Conservation (phyloP, 2,113 vertebrate species). For the Mus pahari region DNA sequence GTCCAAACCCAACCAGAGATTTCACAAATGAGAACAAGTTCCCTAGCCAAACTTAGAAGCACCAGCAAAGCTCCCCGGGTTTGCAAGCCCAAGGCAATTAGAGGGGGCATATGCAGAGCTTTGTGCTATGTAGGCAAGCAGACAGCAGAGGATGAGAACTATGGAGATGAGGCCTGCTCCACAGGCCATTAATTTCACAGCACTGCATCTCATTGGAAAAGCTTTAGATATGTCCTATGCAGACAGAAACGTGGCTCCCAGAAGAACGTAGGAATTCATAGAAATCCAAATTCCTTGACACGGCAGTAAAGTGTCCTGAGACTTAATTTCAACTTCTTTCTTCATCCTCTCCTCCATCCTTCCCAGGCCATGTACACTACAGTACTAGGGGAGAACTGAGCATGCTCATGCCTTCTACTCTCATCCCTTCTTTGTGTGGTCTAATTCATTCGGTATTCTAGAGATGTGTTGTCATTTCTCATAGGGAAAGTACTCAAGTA, state of each 20-base stretch:
- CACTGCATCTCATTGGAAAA: background rate
- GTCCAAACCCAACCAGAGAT: conserved; percentile 22
- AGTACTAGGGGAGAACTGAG: background rate
- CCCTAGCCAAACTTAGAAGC: conserved; percentile 54
- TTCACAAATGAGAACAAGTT: conserved; percentile 56
- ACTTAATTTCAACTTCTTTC: background rate
- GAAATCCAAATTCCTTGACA: background rate
- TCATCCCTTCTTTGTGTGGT: background rate
- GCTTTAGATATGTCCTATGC: background rate
- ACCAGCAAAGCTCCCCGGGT: conserved; percentile 9
- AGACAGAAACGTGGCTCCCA: conserved; percentile 3
- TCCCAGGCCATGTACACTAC: background rate
- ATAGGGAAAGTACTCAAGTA: background rate
- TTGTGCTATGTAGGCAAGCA: background rate
- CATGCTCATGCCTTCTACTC: accelerated
- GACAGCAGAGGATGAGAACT: background rate
- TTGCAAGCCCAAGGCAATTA: background rate
- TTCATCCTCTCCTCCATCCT: background rate
- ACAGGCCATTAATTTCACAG: background rate
- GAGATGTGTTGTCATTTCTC: background rate
- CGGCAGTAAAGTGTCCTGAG: background rate
- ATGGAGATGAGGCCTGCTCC: background rate
- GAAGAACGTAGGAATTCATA: background rate
- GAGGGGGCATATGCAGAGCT: background rate
- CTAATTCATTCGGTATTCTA: background rate